These are phyloP conservation scores for Cheirogaleus major DNA, from an alignment of 2,797 vertebrate species.

Conservation along the genomic window DNA sequence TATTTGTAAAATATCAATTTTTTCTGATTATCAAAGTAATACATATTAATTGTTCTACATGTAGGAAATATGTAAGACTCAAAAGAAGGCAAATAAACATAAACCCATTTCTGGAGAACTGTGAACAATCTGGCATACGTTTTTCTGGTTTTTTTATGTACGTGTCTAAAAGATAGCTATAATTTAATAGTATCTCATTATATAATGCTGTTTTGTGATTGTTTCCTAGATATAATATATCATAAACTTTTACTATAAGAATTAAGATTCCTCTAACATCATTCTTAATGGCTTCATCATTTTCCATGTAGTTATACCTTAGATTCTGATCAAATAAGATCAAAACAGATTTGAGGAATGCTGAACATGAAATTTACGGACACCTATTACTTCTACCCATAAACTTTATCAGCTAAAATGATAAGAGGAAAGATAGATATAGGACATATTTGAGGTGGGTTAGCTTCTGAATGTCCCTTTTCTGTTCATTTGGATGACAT, in stretches of 20 bases:
- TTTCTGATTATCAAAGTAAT: conserved; percentile 41
- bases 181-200: conserved; percentile 15
- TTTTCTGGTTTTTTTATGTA: conserved; percentile 27
- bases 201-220: background rate
- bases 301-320: background rate
- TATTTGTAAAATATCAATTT: conserved; percentile 49
- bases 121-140: background rate
- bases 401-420: background rate
- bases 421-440: background rate
- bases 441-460: background rate
- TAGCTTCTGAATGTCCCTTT: background rate
- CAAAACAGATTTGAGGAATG: background rate
- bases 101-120: background rate
- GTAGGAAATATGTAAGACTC: background rate
- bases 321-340: background rate
- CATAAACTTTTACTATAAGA: background rate
- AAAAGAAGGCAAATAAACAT: conserved; percentile 14
- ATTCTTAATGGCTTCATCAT: background rate
- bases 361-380: background rate
- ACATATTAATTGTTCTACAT: conserved; percentile 43
- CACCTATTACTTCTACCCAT: background rate
- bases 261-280: background rate
- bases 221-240: background rate
- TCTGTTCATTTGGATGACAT: background rate
- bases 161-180: background rate